Evolutionary conservation across 2,797 vertebrate species (phyloP).

Genomic region (Sebastes iracundus): DNA sequence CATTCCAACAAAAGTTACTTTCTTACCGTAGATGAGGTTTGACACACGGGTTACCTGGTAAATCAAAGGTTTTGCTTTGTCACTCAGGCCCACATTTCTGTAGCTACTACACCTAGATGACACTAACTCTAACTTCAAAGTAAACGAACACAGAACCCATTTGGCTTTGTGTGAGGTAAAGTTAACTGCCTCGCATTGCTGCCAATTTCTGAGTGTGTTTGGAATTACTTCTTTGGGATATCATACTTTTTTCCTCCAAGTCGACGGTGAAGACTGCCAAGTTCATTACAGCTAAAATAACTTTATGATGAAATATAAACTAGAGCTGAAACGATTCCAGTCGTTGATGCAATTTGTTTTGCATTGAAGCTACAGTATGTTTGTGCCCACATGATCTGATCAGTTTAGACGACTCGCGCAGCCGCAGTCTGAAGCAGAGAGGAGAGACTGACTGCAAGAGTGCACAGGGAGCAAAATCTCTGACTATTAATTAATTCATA

Average conservation of each 20-base stretch:
- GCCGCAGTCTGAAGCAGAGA: too few relatives aligned
- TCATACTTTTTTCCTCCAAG: background rate
- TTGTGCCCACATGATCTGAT: too few relatives aligned
- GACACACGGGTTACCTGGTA: background rate
- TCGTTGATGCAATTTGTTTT: background rate
- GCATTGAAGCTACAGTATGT: too few relatives aligned
- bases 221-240: background rate
- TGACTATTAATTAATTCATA: too few relatives aligned
- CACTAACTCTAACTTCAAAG: background rate
- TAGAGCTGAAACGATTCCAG: background rate
- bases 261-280: background rate
- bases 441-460: too few relatives aligned
- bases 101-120: background rate
- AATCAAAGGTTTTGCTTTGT: background rate
- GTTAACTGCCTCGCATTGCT: background rate
- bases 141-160: background rate
- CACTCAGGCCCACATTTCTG: background rate
- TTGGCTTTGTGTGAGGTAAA: background rate
- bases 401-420: too few relatives aligned
- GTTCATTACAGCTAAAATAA: background rate
- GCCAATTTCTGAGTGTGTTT: conserved; percentile 11
- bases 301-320: background rate
- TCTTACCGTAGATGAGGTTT: background rate
- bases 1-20: background rate
- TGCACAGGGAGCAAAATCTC: too few relatives aligned